Base-by-base conservation (phyloP, 2,113 vertebrate species). In the Narcine bancroftii region DNA sequence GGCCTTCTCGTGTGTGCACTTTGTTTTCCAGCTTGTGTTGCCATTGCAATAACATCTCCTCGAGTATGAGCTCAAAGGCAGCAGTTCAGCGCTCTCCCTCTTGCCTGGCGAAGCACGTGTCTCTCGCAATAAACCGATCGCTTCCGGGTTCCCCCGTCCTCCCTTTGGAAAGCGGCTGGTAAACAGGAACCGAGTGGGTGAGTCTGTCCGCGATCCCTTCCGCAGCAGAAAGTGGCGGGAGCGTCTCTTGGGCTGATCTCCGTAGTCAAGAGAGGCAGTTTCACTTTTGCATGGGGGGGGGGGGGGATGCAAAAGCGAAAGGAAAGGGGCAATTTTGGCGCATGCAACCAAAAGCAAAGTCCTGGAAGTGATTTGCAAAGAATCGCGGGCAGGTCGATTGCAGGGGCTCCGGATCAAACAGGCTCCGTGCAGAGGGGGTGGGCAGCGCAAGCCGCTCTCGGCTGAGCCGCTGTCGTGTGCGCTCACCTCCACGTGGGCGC, bases 91-190 rank as follows among this genome's bases (percentile, higher is more conserved):
- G 56, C 53, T n/a, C 50, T 60, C 5, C 24, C 79, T 53, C 79
- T 53, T 33, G 17, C 9, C 79, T 33, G 47, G 24, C 9, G 15
- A 36, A 87, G 60, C 81, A 87, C 81, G 81, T 87, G 81, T 87
- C 76, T 79, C 50, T 87, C 81, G n/a, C 50, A 87, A n/a, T 87
- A 19, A 87, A 56, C 33, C 17, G 53, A 63, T 87, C n/a, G 53
- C 81, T 87, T 87, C 81, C 81, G 81, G 81, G 81, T 87, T 87
- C 81, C 81, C 53, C 15, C 50, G 19, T 6, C 75, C 76, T 50
- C 7, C 76, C 6, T 29, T 53, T 63, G 81, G 33, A 21, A 17
- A 87, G n/a, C 33, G 33, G 15, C 81, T 60, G n/a, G 45, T 79
- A 33, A 87, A 63, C 81, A 60, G 81, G 81, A 87, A 60, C 50